Evolutionary conservation across 2,797 vertebrate species (phyloP).

Genomic region (Microhierax caerulescens): DNA sequence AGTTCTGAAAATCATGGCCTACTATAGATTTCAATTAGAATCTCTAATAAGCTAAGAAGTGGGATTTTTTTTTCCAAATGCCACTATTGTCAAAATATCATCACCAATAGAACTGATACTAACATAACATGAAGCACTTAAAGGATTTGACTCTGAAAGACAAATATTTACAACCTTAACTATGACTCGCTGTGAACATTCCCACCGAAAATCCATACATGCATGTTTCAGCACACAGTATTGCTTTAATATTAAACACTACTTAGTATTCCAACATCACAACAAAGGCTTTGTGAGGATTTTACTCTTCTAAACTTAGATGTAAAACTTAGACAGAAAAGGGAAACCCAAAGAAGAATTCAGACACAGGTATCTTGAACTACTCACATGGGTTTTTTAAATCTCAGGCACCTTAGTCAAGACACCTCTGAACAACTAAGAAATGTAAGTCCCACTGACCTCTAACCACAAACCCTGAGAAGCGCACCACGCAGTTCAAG

Average conservation of each 20-base stretch:
- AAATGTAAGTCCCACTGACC: neutral
- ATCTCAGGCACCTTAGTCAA: neutral
- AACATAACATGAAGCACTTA: neutral
- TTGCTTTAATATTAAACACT: neutral
- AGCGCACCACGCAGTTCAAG: neutral
- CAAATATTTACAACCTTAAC: neutral
- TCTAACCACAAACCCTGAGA: neutral
- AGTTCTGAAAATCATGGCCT: neutral
- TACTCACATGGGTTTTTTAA: neutral
- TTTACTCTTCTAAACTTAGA: neutral
- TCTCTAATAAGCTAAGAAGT: neutral
- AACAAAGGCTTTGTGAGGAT: neutral
- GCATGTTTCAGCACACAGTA: neutral
- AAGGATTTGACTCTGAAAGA: neutral
- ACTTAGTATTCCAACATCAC: neutral
- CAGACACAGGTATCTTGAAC: neutral
- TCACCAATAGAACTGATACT: neutral
- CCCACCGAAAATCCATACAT: neutral
- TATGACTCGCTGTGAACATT: neutral
- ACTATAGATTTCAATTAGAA: neutral
- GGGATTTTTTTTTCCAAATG: neutral
- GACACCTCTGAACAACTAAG: neutral
- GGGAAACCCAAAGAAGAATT: neutral
- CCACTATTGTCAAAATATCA: neutral
- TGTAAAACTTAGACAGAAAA: neutral